Evolutionary conservation across 2,113 vertebrate genomes (phyloP).

Genomic region (Myrmecobius fasciatus): DNA sequence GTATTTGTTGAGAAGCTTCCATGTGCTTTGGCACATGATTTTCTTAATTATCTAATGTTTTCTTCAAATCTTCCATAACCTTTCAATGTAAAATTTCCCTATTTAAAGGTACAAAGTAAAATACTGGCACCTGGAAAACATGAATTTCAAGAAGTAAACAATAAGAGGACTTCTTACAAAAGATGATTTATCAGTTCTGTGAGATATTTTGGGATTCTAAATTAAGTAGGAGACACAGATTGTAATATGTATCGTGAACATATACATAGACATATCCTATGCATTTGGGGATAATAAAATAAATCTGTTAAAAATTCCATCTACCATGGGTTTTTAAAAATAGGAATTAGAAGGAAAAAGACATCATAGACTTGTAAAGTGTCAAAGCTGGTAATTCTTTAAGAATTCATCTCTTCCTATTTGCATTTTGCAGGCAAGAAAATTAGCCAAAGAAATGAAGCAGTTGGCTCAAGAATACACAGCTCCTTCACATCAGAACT

Average conservation of each 20-base stretch:
- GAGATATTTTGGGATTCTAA: not conserved
- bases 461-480: not conserved
- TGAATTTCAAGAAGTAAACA: constrained; percentile 60
- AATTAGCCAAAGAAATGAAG: not conserved
- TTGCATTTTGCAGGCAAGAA: not conserved
- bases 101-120: constrained; percentile 60
- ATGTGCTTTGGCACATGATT: constrained; percentile 82
- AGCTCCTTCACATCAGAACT: not conserved
- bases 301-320: not conserved
- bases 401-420: not conserved
- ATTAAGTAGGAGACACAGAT: not conserved
- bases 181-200: not conserved
- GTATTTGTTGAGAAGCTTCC: constrained; percentile 88
- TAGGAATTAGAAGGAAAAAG: not conserved
- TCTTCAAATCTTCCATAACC: constrained; percentile 59
- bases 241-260: not conserved
- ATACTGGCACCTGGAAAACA: constrained; percentile 51
- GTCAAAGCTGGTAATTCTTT: not conserved
- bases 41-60: constrained; percentile 79
- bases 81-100: constrained; percentile 60
- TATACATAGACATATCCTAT: not conserved
- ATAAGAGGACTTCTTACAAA: constrained; percentile 47
- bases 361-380: not conserved
- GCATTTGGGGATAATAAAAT: not conserved
- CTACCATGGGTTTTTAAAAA: not conserved